These are phyloP conservation scores for Phylloscopus whistleri DNA, from an alignment of 2,113 vertebrate genomes.

Conservation along the genomic window DNA sequence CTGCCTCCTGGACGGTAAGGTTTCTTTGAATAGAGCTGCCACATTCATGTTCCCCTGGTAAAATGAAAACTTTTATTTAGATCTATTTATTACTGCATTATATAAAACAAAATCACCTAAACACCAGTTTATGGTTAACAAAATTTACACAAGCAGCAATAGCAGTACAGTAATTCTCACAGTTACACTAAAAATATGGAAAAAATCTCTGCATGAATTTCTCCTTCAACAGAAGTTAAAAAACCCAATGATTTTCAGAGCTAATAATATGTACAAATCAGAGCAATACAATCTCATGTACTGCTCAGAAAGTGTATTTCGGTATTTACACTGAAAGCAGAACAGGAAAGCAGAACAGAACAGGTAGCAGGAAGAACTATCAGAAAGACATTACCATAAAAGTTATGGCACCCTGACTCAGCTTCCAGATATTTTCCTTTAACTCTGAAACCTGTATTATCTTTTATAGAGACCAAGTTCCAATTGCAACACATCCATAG, in stretches of 20 bases:
- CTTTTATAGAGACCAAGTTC: background rate
- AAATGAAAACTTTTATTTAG: constrained; percentile 20
- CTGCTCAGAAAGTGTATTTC: background rate
- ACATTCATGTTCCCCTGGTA: constrained; percentile 92
- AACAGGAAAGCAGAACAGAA: background rate
- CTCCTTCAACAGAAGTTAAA: background rate
- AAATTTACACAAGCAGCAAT: background rate
- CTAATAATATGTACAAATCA: background rate
- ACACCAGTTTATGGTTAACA: background rate
- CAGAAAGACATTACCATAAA: background rate
- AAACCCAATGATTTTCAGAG: background rate
- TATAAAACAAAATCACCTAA: background rate
- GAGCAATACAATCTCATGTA: background rate
- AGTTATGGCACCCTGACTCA: background rate
- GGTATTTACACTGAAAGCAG: background rate
- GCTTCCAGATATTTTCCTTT: background rate
- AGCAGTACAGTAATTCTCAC: background rate
- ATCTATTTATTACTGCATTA: background rate
- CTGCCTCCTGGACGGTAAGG: constrained; percentile 85
- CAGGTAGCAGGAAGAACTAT: background rate
- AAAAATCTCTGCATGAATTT: background rate
- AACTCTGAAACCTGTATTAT: background rate
- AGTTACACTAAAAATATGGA: background rate
- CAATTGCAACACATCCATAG: background rate
- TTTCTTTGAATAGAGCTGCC: constrained; percentile 84